Conservation (phyloP, 1,140 invertebrate genomes). For the Oryctes rhinoceros region DNA sequence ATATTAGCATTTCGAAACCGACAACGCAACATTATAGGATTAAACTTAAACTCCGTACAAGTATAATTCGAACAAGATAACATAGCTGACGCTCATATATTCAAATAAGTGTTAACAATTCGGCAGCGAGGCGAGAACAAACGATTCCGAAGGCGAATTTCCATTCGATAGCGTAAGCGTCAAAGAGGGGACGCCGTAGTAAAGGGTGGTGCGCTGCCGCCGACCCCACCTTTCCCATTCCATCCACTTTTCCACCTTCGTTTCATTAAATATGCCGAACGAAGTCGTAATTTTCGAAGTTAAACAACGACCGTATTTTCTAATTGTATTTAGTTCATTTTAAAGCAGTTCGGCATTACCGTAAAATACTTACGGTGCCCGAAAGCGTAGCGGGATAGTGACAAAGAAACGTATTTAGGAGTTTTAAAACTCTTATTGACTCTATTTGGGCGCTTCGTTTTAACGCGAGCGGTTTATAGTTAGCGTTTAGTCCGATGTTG, state of each 20-base stretch:
- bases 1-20: slow-evolving; percentile 4
- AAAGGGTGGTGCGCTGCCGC: background rate
- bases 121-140: slow-evolving; percentile 15
- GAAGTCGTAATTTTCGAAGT: slow-evolving; percentile 29
- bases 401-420: slow-evolving; percentile 21
- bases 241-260: background rate
- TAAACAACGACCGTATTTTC: slow-evolving; percentile 29
- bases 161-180: slow-evolving; percentile 4
- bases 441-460: background rate
- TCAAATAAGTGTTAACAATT: slow-evolving; percentile 22
- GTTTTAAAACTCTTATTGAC: slow-evolving; percentile 31
- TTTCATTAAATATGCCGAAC: slow-evolving; percentile 31
- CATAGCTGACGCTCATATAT: background rate
- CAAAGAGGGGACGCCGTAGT: background rate
- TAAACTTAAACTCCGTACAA: slow-evolving; percentile 11
- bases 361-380: background rate
- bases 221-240: background rate
- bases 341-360: slow-evolving; percentile 31
- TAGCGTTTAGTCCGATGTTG: background rate
- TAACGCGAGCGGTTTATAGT: background rate
- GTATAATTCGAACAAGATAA: background rate
- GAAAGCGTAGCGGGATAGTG: background rate
- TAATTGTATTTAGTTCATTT: slow-evolving; percentile 38
- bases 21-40: slow-evolving; percentile 1
- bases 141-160: slow-evolving; percentile 14